Evolutionary conservation across 2,113 vertebrate species (phyloP), one percentile per base, ranked within the genome.

Genomic region (Nannobrachium achirus): DNA sequence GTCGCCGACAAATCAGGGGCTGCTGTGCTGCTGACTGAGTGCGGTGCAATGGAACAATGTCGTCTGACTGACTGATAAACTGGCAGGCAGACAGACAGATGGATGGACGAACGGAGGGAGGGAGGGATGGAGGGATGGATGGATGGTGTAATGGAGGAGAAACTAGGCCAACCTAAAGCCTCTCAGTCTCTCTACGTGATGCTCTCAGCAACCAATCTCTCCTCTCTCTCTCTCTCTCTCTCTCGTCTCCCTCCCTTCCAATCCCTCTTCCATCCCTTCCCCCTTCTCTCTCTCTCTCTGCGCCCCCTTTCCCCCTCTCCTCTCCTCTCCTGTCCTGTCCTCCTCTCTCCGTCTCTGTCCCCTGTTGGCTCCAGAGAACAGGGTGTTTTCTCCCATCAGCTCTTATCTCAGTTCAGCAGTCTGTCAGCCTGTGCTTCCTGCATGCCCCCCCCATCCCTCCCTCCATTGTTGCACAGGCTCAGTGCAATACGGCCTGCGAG

Each of bases 131-230:
- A 45, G 42, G 48, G 63, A 41, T 46, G 40, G 63, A 46, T 59
- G 49, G 61, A 38, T 52, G 18, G 25, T 50, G 19, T 13, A 57
- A 19, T 45, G 70, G 55, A 45, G 50, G 78, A 62, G 57, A 71
- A 86, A 77, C 57, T 81, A 69, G 77, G 85, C 71, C 81, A 83
- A 55, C 38, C 72, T 70, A 80, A 80, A 82, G 68, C 77, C 80
- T 74, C 73, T 81, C 75, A 75, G 51, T 75, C 51, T 14, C 13
- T 16, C 15, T 46, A 39, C 8, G 39, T 60, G 6, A 11, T 25
- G 52, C 49, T 45, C 41, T 64, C 49, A 33, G 25, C 25, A 5
- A 33, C 16, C 39, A 63, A 16, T 10, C 59, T 68, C 48, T 59
- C 55, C 39, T 55, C 11, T 49, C 53, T 56, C 39, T 59, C 19